Percentiles rank a stretch among this genome's conserved stretches.
Evolutionary conservation across 2,113 vertebrate species (phyloP).

Genomic region (Clarias macrocephalus): DNA sequence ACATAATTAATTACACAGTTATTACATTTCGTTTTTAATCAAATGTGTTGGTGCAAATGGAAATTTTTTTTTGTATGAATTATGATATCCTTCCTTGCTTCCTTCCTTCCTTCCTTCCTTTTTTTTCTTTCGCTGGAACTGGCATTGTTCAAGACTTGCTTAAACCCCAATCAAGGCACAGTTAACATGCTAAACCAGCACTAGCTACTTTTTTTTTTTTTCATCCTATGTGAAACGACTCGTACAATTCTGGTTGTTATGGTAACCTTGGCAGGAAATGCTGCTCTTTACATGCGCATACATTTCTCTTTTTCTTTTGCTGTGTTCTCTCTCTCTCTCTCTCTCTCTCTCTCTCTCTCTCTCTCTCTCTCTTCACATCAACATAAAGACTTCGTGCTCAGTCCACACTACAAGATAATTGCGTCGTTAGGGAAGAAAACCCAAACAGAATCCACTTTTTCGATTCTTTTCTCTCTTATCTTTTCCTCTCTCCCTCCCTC

Average conservation of each 20-base stretch:
- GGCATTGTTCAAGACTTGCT: not conserved
- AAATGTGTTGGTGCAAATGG: not conserved
- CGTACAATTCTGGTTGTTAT: constrained; percentile 16
- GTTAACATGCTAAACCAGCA: too few relatives aligned
- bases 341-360: constrained; percentile 57
- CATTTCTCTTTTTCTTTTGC: not conserved
- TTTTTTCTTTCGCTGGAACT: not conserved
- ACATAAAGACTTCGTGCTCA: not conserved
- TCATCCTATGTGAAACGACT: not conserved
- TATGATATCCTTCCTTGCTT: not conserved
- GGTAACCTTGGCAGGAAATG: not conserved
- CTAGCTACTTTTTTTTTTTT: not conserved
- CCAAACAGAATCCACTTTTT: not conserved
- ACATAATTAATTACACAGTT: not conserved
- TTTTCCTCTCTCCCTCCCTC: not conserved
- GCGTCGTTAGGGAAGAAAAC: not conserved
- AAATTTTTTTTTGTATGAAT: not conserved
- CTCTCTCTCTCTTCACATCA: not conserved
- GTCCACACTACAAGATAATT: not conserved
- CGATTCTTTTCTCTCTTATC: constrained; percentile 53
- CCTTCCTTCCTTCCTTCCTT: too few relatives aligned
- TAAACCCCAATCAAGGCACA: not conserved
- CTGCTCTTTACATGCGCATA: not conserved
- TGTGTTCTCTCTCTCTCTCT: not conserved
- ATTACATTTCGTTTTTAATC: not conserved